phyloP scores from a whole-genome alignment of 2,113 vertebrate species.

The Emydocephalus ijimae region DNA sequence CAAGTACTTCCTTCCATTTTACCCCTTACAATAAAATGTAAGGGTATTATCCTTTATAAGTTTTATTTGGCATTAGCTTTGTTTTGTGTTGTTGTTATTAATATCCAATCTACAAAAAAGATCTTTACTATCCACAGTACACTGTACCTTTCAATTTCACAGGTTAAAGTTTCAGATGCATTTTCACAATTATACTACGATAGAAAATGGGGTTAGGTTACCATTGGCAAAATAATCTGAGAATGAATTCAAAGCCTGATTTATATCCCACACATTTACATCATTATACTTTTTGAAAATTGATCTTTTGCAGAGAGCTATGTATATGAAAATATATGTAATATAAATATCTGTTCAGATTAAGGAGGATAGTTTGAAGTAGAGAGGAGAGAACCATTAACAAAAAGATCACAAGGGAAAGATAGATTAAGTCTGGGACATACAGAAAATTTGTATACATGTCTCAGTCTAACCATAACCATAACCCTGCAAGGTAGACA shows the following conservation, averaged over 20 bases:
- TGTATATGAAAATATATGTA: conserved; percentile 2
- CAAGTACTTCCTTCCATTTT: background rate
- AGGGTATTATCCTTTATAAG: background rate
- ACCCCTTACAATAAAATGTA: background rate
- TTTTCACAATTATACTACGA: background rate
- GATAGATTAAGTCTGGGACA: background rate
- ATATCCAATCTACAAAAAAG: background rate
- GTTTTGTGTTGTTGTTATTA: background rate
- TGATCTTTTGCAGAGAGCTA: background rate
- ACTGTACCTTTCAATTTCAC: background rate
- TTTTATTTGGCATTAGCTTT: background rate
- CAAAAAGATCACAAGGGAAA: background rate
- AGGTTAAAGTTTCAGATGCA: background rate
- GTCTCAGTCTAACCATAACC: background rate
- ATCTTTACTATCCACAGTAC: background rate
- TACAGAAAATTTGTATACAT: background rate
- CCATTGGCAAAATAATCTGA: background rate
- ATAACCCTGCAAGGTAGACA: background rate
- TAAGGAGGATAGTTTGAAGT: background rate
- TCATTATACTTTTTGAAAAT: conserved; percentile 6
- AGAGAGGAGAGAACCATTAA: background rate
- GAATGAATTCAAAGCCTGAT: conserved; percentile 2
- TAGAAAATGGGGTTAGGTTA: background rate
- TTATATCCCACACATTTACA: conserved; percentile 3
- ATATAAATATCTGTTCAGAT: conserved; percentile 4